These are phyloP conservation scores for Conistra vaccinii DNA, from an alignment of 2,888 invertebrate genomes.

Conservation along the genomic window DNA sequence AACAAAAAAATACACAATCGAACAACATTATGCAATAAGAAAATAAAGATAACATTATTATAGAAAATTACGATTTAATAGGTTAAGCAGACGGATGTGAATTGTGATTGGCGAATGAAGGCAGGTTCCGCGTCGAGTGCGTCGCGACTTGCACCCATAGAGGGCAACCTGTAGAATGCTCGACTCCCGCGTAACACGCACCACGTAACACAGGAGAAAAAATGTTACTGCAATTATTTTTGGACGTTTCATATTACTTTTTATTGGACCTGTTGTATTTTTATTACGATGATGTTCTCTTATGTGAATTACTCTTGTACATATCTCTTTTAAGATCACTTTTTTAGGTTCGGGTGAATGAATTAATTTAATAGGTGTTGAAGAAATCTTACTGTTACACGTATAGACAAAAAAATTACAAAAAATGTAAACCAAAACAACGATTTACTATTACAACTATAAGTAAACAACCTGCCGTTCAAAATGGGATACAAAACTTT, in stretches of 20 bases:
- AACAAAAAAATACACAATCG: slow-evolving; percentile 12
- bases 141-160: slow-evolving; percentile 72
- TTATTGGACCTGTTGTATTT: slow-evolving; percentile 64
- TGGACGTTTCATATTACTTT: slow-evolving; percentile 65
- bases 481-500: slow-evolving; percentile 29
- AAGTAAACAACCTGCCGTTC: slow-evolving; percentile 10
- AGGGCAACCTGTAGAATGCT: slow-evolving; percentile 85
- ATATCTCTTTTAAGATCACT: slow-evolving; percentile 42
- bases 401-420: not conserved
- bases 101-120: slow-evolving; percentile 67
- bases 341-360: slow-evolving; percentile 18
- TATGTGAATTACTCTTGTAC: slow-evolving; percentile 39
- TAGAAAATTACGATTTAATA: slow-evolving; percentile 75
- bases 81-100: slow-evolving; percentile 80
- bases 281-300: slow-evolving; percentile 57
- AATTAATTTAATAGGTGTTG: slow-evolving; percentile 32
- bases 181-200: slow-evolving; percentile 66
- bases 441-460: slow-evolving; percentile 22
- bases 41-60: slow-evolving; percentile 55
- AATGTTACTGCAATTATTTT: slow-evolving; percentile 64
- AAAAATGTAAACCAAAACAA: slow-evolving; percentile 15
- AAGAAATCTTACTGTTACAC: slow-evolving; percentile 10
- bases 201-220: slow-evolving; percentile 56
- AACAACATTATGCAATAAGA: slow-evolving; percentile 50
- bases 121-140: slow-evolving; percentile 76